Base-by-base conservation (phyloP, 2,888 invertebrate species). In the Dusona sp. region DNA sequence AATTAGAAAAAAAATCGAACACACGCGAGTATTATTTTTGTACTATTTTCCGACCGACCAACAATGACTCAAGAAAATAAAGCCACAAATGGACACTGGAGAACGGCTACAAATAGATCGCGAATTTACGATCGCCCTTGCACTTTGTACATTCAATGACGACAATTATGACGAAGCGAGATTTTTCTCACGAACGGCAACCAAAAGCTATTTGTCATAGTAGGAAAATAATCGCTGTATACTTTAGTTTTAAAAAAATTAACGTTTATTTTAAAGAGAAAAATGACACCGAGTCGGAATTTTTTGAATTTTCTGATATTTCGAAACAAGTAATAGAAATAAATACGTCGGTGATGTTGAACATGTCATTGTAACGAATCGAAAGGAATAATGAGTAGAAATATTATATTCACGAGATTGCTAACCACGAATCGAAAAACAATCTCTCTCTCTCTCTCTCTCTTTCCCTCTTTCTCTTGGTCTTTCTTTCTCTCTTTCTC, bases 81-180 rank as follows among this genome's bases (percentile, higher is more conserved):
- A 61, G 29, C 61, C 61, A 61, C 61, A 6, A 61, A 61, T 61
- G 61, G 61, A 61, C 29, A 61, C 29, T 16, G 29, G 29, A 61
- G 29, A 61, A 61, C 29, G 25, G 13, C 61, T 29, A 9, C 29
- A 61, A 61, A 61, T 61, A 61, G 61, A 61, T 61, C 42, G 22
- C 45, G 45, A 45, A 70, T 70, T 45, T 70, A 42, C 9, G 25
- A 48, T 70, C 33, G 38, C 22, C 38, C 42, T 68, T 68, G 42
- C 42, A 68, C 38, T 68, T 22, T 25, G 68, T 45, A 42, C 38
- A n/a, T 13, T 68, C 68, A 42, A 68, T 25, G n/a, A 68, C 42
- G 22, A 42, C 61, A 29, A 29, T 61, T 13, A 29, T 61, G 38
- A 42, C 36, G 68, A 22, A 68, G 68, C 36, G 25, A 16, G 25